Base-by-base conservation (phyloP, 2,797 vertebrate species). In the Sebastes trivittatus region DNA sequence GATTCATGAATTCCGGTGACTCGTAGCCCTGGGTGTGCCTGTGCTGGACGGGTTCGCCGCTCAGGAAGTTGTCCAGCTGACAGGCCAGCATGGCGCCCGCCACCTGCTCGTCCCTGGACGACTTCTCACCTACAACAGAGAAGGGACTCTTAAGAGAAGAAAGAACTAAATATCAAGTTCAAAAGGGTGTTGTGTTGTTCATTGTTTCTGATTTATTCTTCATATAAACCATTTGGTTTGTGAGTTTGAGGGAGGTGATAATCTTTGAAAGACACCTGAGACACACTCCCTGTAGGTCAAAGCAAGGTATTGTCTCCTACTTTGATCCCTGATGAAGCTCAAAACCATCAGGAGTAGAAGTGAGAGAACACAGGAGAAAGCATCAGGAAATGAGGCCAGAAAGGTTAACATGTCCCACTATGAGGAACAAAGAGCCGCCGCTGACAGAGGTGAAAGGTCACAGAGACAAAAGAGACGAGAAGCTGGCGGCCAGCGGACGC, bases 61-160 rank as follows among this genome's bases (percentile, higher is more conserved):
- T 95, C 49, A 99, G 96, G 78, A 96, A 96, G 56, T 93, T 93
- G 82, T 97, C 97, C 90, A 98, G 95, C 90, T 98, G 97, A 4
- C 96, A 97, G 36, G 96, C 96, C 86, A 98, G 93, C 93, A 98
- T 94, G 9, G 98, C 97, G 0, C 97, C 97, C 7, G 96, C 96
- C 0, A 98, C 97, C 87, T 96, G 96, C 93, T 99, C 97, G 0
- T 99, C 97, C 42, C 91, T 90, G 1, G 97, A 97, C 0, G 97
- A 97, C 78, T 97, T 97, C 93, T 95, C 95, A 58, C 98, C 97
- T 98, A 77, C 1, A 18, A 23, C 11, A 25, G 11, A 66, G 3
- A 25, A 11, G 52, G 6, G 22, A 34, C 5, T 4, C 10, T n/a
- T 46, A 29, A 56, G 29, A 32, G 58, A 34, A 13, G 16, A 65